Base-by-base conservation (phyloP, 2,113 vertebrate species). In the Climacteris rufus region DNA sequence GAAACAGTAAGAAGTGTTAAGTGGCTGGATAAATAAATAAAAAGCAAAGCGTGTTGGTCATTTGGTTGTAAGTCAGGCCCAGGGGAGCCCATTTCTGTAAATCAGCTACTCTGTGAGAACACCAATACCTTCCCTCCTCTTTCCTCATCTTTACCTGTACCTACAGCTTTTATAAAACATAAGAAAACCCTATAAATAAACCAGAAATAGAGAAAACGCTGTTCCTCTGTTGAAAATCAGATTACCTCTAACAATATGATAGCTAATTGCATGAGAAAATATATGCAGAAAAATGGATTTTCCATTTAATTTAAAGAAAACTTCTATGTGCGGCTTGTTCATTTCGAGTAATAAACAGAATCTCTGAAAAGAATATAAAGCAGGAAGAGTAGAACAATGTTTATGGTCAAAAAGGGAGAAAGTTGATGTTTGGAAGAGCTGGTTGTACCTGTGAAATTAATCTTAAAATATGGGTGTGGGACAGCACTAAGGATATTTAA, bases 11-110 rank as follows among this genome's bases (percentile, higher is more conserved):
- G 75, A 91, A 76, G 40, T 42, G 63, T 23, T 87, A 94, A 84
- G 87, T 61, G 90, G 84, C n/a, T 81, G 71, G 76, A 94, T 64
- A 95, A 94, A 94, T 82, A 97, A 95, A 95, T 88, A 91, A 94
- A 89, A 92, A 9, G 60, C 14, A 15, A 91, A 75, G 37, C 28
- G 30, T 47, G 65, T 66, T 70, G 90, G 80, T 93, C 85, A 50
- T 64, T 42, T 66, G 17, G 45, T 50, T 83, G 56, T 44, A 70
- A 90, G 60, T n/a, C 84, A 72, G 66, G 39, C 71, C 59, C 44
- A 52, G 40, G 75, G 35, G 50, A 90, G 33, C 35, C 16, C 7
- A 2, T 59, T 35, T 75, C 86, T 80, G 23, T 81, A 96, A 89
- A 91, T 78, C 90, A 89, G 40, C 40, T 90, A 18, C 64, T 86